phyloP scores from a whole-genome alignment of 2,113 vertebrate genomes.

The Zapus hudsonius region DNA sequence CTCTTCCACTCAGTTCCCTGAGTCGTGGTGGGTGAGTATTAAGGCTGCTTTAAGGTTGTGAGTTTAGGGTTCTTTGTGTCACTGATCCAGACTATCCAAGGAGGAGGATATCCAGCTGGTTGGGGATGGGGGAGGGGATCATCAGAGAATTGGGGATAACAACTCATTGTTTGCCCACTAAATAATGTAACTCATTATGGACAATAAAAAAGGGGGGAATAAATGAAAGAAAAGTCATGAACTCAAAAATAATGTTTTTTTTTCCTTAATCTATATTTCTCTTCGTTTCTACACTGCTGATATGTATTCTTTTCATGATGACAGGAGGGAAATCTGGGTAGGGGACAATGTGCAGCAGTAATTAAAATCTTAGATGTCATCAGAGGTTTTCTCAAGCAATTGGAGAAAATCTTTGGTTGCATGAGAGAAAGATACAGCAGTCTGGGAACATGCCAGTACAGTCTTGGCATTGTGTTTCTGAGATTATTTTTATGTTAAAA shows the following conservation, averaged over 20 bases:
- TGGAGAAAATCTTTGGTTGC: neutral
- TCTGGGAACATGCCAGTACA: neutral
- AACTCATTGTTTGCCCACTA: too few species aligned
- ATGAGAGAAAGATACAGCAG: neutral
- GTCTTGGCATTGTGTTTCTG: neutral
- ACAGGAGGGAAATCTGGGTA: neutral
- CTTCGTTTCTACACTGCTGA: neutral
- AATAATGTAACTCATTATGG: too few species aligned
- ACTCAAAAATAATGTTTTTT: neutral
- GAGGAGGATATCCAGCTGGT: too few species aligned
- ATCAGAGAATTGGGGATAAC: too few species aligned
- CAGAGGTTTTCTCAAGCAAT: neutral
- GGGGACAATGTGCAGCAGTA: neutral
- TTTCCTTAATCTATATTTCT: neutral
- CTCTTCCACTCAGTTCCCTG: too few species aligned
- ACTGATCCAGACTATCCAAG: too few species aligned
- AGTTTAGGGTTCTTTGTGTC: too few species aligned
- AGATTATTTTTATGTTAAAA: constrained; percentile 24
- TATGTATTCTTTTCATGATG: neutral
- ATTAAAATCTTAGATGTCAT: neutral
- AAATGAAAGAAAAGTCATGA: neutral
- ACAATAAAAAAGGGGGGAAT: neutral
- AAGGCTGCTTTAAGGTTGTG: too few species aligned
- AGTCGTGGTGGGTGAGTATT: too few species aligned
- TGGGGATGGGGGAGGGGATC: too few species aligned